phyloP scores from a whole-genome alignment of 2,797 vertebrate genomes.

The Neosilurus mollespiculum region DNA sequence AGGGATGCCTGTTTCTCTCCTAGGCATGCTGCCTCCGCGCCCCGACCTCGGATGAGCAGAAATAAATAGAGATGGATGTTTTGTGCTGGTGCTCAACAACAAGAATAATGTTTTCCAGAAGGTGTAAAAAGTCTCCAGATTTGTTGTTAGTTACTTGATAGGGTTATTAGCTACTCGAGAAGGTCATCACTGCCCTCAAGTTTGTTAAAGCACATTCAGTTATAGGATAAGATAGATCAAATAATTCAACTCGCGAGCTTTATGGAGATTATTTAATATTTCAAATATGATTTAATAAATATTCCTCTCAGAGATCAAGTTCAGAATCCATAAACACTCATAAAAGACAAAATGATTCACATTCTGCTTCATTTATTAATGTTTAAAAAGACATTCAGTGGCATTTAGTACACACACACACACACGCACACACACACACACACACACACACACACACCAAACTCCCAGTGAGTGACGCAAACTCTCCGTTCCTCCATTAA shows the following conservation, averaged over 20 bases:
- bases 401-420: conserved; percentile 55
- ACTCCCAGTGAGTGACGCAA: conserved; percentile 39
- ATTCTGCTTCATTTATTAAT: conserved; percentile 47
- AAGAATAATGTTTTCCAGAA: no score
- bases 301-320: conserved; percentile 22
- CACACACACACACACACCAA: conserved; percentile 6
- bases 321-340: conserved; percentile 45
- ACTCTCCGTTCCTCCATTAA: conserved; percentile 67
- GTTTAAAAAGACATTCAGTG: conserved; percentile 49
- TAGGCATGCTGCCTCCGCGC: no score
- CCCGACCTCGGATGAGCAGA: no score
- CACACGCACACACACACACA: conserved; percentile 12
- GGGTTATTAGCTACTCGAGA: no score
- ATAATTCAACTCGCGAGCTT: not conserved
- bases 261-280: not conserved
- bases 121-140: no score
- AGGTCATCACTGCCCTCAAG: no score
- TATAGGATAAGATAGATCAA: not conserved
- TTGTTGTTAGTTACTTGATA: no score
- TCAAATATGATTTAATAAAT: not conserved
- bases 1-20: no score
- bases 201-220: not conserved
- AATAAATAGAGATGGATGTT: no score
- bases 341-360: conserved; percentile 30
- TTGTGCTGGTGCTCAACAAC: no score